Conservation (phyloP, 1,140 invertebrate species). For the Neoseiulus cucumeris region DNA sequence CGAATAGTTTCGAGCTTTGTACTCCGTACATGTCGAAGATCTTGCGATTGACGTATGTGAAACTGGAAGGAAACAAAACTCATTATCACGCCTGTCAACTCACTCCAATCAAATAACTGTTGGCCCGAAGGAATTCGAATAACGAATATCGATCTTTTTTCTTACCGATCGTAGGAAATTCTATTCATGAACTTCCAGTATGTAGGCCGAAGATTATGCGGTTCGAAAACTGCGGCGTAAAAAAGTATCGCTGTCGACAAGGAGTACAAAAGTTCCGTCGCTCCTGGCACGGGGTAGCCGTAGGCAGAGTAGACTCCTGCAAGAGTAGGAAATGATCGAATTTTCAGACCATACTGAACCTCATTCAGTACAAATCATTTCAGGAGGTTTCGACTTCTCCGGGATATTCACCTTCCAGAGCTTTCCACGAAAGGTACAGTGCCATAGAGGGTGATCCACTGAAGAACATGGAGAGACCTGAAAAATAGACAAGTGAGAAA, state of each 20-base stretch:
- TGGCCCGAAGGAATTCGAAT: neutral
- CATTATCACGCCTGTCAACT: neutral
- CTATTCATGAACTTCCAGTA: constrained; percentile 57
- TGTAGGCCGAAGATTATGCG: constrained; percentile 47
- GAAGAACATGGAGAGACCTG: constrained; percentile 5
- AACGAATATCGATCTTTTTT: neutral
- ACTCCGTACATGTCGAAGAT: constrained; percentile 15
- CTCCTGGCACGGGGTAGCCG: constrained; percentile 32
- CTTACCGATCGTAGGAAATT: constrained; percentile 47
- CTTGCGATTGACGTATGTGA: constrained; percentile 14
- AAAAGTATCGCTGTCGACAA: constrained; percentile 54
- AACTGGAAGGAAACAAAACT: constrained; percentile 10
- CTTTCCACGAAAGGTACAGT: neutral
- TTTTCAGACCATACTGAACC: neutral
- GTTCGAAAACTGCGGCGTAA: constrained; percentile 53
- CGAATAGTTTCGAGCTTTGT: constrained; percentile 12
- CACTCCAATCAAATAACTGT: neutral
- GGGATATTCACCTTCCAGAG: neutral
- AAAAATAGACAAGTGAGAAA: neutral
- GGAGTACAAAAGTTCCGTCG: constrained; percentile 44
- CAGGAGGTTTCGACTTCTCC: neutral
- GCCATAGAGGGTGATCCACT: constrained; percentile 6
- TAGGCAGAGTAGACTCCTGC: neutral
- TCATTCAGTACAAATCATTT: neutral
- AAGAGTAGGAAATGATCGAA: neutral